These are phyloP conservation scores for Aphrocallistes beatrix DNA, from an alignment of 37 sponge, comb jelly and placozoan genomes.

Conservation along the genomic window DNA sequence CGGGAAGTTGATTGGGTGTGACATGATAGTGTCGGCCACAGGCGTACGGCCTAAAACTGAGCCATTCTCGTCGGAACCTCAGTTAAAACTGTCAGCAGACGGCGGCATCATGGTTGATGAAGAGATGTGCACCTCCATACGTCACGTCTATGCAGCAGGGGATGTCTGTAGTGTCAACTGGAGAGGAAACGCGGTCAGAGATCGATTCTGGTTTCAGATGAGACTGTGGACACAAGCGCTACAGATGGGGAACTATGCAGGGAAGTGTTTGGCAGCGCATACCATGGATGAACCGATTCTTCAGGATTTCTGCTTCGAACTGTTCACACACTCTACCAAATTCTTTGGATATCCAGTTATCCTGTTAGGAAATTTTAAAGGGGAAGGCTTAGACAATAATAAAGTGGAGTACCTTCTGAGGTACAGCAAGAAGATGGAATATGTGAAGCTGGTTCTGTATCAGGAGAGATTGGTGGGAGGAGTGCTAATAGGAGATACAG, in stretches of 20 bases:
- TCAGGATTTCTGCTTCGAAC: conserved; percentile 91
- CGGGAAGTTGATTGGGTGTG: conserved; percentile 62
- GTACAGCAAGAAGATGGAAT: conserved; percentile 54
- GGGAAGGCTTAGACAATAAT: conserved; percentile 43
- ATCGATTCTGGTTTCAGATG: conserved; percentile 56
- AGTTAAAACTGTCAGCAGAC: conserved; percentile 34
- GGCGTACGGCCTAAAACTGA: conserved; percentile 65
- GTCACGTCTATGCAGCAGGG: conserved; percentile 90
- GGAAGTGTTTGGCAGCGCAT: conserved; percentile 61
- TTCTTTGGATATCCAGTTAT: conserved; percentile 88
- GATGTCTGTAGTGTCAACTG: conserved; percentile 75
- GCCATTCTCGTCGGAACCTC: neutral
- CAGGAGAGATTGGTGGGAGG: conserved; percentile 81
- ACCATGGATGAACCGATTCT: conserved; percentile 42
- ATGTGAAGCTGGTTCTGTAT: conserved; percentile 68
- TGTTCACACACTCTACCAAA: conserved; percentile 92
- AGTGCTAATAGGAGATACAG: conserved; percentile 91
- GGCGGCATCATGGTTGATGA: conserved; percentile 74
- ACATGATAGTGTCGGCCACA: conserved; percentile 90
- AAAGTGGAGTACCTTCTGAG: conserved; percentile 36
- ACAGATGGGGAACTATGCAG: conserved; percentile 94
- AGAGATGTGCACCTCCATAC: conserved; percentile 62
- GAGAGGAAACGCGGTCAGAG: conserved; percentile 24
- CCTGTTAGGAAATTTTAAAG: conserved; percentile 71
- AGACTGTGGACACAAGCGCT: conserved; percentile 93